phyloP scores from a whole-genome alignment of 1,140 invertebrate species.

The Brachystomella parvula region DNA sequence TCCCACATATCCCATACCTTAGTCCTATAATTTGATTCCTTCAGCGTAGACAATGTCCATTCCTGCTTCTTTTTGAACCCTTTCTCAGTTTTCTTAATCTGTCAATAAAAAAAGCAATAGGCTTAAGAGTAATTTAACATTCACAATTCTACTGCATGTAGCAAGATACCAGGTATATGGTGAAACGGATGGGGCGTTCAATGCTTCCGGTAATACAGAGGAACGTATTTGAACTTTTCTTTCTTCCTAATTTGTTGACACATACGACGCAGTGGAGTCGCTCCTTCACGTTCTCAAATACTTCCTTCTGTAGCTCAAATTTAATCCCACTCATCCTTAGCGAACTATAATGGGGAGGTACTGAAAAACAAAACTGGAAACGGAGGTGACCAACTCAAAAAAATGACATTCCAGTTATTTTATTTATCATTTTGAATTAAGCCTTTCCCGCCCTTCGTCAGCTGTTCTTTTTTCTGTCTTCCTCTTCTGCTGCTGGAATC shows the following conservation, averaged over 20 bases:
- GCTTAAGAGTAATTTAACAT: conserved; percentile 6
- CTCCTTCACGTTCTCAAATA: conserved; percentile 71
- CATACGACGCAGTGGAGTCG: conserved; percentile 68
- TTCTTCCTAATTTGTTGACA: conserved; percentile 65
- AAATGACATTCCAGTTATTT: not conserved
- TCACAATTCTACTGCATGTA: too few species aligned
- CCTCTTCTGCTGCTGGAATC: too few species aligned
- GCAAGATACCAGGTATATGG: conserved; percentile 55
- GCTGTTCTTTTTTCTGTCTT: too few species aligned
- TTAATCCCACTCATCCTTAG: conserved; percentile 40
- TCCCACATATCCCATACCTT: conserved; percentile 41
- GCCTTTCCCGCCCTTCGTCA: too few species aligned
- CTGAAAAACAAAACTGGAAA: not conserved
- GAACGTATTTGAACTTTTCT: conserved; percentile 65
- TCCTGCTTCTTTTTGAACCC: conserved; percentile 70
- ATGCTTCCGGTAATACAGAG: conserved; percentile 66
- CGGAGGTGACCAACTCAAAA: not conserved
- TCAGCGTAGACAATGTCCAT: conserved; percentile 68
- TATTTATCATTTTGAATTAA: too few species aligned
- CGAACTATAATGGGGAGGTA: not conserved
- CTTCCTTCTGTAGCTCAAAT: conserved; percentile 65
- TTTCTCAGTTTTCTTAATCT: conserved; percentile 76
- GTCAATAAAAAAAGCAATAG: conserved; percentile 29
- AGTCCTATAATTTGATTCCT: conserved; percentile 67
- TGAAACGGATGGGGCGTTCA: conserved; percentile 60